phyloP scores from a whole-genome alignment of 2,888 invertebrate genomes.

The Branchellion lobata region DNA sequence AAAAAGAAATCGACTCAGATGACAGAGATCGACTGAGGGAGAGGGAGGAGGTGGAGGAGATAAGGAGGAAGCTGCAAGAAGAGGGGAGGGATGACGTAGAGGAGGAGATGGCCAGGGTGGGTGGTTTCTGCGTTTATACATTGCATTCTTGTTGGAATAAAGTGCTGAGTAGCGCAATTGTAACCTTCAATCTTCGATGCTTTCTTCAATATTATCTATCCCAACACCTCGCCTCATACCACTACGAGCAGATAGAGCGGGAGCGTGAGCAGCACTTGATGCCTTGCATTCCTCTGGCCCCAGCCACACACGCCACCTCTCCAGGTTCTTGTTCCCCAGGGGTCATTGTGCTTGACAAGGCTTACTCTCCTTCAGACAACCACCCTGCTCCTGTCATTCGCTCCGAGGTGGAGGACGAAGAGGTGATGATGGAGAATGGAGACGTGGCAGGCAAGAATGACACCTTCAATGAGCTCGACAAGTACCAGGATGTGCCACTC shows the following conservation, averaged over 20 bases:
- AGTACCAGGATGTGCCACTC: neutral
- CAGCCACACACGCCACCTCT: conserved; percentile 51
- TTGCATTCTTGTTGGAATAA: too few relatives aligned
- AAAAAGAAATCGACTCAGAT: conserved; percentile 89
- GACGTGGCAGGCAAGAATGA: neutral
- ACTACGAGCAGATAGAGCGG: conserved; percentile 68
- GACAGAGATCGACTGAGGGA: conserved; percentile 80
- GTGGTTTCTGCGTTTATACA: neutral
- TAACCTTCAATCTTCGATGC: neutral
- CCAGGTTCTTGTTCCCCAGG: conserved; percentile 28
- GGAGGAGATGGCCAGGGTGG: conserved; percentile 62
- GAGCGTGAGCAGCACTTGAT: conserved; percentile 80
- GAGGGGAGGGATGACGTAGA: conserved; percentile 65
- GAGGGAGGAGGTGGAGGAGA: conserved; percentile 81
- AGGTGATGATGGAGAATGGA: neutral
- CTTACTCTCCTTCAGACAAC: conserved; percentile 49
- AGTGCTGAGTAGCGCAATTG: neutral
- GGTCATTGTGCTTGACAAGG: conserved; percentile 26
- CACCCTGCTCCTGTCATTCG: conserved; percentile 49
- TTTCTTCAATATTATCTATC: neutral
- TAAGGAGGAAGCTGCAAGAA: conserved; percentile 72
- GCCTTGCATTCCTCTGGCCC: conserved; percentile 69
- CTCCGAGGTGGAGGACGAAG: neutral
- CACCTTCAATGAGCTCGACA: conserved; percentile 28
- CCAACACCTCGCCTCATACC: too few relatives aligned